Evolutionary conservation across 1,140 invertebrate genomes (phyloP).

Genomic region (Lordiphosa clarofinis): DNA sequence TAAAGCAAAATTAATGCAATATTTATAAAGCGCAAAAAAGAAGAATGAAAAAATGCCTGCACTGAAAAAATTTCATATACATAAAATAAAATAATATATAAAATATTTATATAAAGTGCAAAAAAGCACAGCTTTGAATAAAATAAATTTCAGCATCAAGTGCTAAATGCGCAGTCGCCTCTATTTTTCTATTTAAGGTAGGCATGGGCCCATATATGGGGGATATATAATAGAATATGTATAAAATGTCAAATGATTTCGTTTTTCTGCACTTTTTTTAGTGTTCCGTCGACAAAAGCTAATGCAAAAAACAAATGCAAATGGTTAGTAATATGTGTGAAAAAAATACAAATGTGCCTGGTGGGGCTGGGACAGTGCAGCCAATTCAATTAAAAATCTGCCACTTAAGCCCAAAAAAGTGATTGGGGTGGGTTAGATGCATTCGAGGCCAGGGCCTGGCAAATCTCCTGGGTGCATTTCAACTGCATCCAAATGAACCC

Average conservation of each 20-base stretch:
- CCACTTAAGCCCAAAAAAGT: conserved; percentile 59
- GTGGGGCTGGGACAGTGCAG: conserved; percentile 37
- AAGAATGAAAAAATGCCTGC: conserved; percentile 17
- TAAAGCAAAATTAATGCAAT: conserved; percentile 72
- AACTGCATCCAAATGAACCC: neutral
- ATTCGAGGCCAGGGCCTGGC: too few species aligned
- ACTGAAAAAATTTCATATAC: conserved; percentile 49
- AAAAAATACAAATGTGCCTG: conserved; percentile 33
- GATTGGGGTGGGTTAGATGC: neutral
- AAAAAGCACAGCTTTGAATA: conserved; percentile 57
- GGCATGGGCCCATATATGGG: conserved; percentile 24
- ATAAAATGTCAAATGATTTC: conserved; percentile 66
- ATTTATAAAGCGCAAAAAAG: conserved; percentile 58
- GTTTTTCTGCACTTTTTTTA: conserved; percentile 17
- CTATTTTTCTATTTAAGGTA: conserved; percentile 65
- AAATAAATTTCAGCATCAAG: conserved; percentile 54
- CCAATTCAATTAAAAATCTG: conserved; percentile 77
- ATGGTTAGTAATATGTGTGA: conserved; percentile 68
- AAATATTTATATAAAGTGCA: conserved; percentile 78
- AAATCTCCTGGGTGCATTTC: neutral
- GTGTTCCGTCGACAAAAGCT: conserved; percentile 42
- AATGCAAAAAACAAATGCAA: conserved; percentile 70
- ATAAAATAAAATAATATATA: conserved; percentile 76
- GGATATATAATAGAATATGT: conserved; percentile 55
- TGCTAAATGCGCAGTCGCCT: conserved; percentile 69